Base-by-base conservation (phyloP, 1,140 invertebrate species). In the Drosophila nebulosa region DNA sequence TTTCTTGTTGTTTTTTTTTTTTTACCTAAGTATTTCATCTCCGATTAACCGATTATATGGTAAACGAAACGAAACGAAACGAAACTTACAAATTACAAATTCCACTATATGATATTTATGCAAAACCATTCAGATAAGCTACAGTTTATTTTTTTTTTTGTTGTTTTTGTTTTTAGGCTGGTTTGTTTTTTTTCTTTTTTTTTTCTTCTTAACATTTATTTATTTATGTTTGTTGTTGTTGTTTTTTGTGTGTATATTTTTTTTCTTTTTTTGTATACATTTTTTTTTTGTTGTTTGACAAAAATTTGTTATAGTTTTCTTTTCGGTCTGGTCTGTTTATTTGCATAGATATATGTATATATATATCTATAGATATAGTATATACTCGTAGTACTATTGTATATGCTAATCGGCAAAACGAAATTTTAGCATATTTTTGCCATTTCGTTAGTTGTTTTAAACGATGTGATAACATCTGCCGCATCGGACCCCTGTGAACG, bases 401-500 rank as follows among this genome's bases (percentile, higher is more conserved):
- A 1, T 66, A 46, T 67, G 58, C 68, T 59, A 64, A 26, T 76
- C 51, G 64, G 51, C 53, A 46, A 46, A 46, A 46, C 16, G 39
- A 46, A 46, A 46, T 46, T 69, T 86, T 86, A 67, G 78, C 83
- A 88, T 88, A 88, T 83, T 79, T 73, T 73, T 78, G 78, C 78
- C 64, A 83, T 88, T 88, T 88, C 69, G 83, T 83, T 88, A 88
- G 83, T 88, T 88, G 79, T 88, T 88, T 88, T 88, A 88, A 88
- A 88, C 83, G 83, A 88, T 88, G 83, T 88, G 83, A 88, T 88
- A 88, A 88, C 76, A 88, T 88, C 78, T 62, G 39, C 39, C 39
- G 39, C 39, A 46, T 46, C 18, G 39, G 39, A 46, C 39, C 35
- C 39, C 32, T 55, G 61, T 65, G 67, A 81, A 86, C 70, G 81